phyloP scores from a whole-genome alignment of 2,797 vertebrate species.

The Characodon lateralis region DNA sequence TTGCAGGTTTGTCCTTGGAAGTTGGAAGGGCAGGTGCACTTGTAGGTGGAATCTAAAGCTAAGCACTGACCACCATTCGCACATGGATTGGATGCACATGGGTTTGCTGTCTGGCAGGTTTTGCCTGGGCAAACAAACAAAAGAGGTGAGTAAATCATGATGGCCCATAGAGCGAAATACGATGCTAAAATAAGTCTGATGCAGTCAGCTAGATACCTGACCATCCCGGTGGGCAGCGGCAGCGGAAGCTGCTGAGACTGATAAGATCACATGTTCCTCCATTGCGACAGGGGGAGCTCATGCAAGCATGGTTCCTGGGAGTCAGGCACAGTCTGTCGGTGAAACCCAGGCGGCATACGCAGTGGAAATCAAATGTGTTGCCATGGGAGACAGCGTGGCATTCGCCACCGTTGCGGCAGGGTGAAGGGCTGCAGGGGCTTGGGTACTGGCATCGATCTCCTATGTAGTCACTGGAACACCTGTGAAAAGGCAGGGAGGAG shows the following conservation, averaged over 20 bases:
- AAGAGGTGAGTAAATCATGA: conserved; percentile 2
- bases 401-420: conserved; percentile 89
- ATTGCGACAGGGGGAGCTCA: conserved; percentile 91
- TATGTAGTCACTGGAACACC: conserved; percentile 84
- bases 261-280: conserved; percentile 92
- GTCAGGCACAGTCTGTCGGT: conserved; percentile 91
- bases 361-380: conserved; percentile 82
- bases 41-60: conserved; percentile 88
- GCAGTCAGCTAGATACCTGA: conserved; percentile 82
- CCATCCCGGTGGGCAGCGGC: conserved; percentile 93
- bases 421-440: conserved; percentile 89
- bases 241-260: conserved; percentile 85
- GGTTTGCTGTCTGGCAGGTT: conserved; percentile 91
- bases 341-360: conserved; percentile 89
- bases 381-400: conserved; percentile 81
- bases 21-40: conserved; percentile 86
- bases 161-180: not conserved
- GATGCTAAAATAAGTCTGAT: not conserved
- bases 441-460: conserved; percentile 89
- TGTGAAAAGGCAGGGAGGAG: conserved; percentile 56
- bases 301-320: conserved; percentile 89
- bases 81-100: conserved; percentile 96
- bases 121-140: conserved; percentile 81
- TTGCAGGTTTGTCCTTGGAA: conserved; percentile 94
- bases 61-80: conserved; percentile 93